A percentile compares a stretch with the other conserved stretches of the same genome.
phyloP scores from a whole-genome alignment of 2,797 vertebrate genomes.

The Ptychadena robeensis region DNA sequence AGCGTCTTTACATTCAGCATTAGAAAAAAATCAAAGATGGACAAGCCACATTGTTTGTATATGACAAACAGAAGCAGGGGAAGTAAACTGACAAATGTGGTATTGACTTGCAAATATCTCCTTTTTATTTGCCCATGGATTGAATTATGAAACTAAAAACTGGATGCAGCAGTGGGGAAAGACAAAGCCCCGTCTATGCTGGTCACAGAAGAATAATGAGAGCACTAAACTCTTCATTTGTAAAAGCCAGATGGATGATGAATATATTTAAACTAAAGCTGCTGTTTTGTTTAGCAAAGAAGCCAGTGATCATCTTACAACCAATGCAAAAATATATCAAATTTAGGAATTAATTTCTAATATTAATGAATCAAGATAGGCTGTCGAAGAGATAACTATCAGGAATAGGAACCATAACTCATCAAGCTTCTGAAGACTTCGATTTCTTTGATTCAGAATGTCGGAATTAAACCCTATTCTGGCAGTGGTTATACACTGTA shows the following conservation, averaged over 20 bases:
- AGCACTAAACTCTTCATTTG: not conserved
- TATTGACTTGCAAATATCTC: conserved; percentile 50
- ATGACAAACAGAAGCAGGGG: conserved; percentile 12
- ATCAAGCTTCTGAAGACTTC: not conserved
- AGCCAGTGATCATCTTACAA: not conserved
- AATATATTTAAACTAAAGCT: not conserved
- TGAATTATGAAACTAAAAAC: not conserved
- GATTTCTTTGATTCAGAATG: not conserved
- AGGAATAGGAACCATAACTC: not conserved
- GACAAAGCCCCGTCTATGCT: not conserved
- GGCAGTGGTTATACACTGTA: not conserved
- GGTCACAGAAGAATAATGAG: not conserved
- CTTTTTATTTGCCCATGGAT: not conserved
- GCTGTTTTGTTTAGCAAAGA: not conserved
- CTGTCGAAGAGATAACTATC: not conserved
- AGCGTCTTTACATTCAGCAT: not conserved
- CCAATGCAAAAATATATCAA: conserved; percentile 1
- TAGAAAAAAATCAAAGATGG: not conserved
- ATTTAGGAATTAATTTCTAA: not conserved
- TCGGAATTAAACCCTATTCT: not conserved
- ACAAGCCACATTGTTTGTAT: conserved; percentile 22
- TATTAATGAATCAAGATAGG: not conserved
- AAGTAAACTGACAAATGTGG: not conserved
- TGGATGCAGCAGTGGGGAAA: not conserved
- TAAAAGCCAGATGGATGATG: conserved; percentile 11